These are phyloP conservation scores for Cromileptes altivelis DNA, from an alignment of 2,113 vertebrate species.

Conservation along the genomic window DNA sequence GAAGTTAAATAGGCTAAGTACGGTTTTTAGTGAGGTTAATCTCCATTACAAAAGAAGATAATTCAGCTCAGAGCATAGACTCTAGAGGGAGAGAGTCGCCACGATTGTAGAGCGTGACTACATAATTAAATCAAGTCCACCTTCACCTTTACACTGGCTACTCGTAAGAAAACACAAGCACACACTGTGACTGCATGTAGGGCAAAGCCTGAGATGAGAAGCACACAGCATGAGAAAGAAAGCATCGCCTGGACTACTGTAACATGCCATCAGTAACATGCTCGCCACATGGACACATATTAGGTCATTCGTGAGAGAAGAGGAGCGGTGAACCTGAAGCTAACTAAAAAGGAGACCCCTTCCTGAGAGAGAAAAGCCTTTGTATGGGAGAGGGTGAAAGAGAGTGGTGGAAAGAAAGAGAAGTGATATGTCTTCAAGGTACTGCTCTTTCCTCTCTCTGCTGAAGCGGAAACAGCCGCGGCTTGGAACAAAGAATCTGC, in stretches of 20 bases:
- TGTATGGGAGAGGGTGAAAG: constrained; percentile 12
- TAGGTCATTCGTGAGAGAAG: constrained; percentile 42
- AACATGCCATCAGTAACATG: constrained; percentile 39
- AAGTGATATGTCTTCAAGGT: constrained; percentile 54
- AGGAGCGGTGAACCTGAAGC: constrained; percentile 51
- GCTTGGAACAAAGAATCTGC: constrained; percentile 58
- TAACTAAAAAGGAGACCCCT: constrained; percentile 19
- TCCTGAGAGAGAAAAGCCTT: constrained; percentile 39
- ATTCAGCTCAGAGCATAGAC: constrained; percentile 50
- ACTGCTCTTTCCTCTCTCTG: constrained; percentile 37
- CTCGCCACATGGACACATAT: constrained; percentile 33
- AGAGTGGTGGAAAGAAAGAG: constrained; percentile 30
- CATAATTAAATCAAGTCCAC: constrained; percentile 68
- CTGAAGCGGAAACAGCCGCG: constrained; percentile 56
- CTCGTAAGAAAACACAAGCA: constrained; percentile 29
- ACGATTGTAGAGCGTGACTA: constrained; percentile 13
- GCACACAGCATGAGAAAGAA: not conserved
- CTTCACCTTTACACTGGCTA: constrained; percentile 60
- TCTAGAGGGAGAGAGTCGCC: constrained; percentile 33
- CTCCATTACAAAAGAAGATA: constrained; percentile 74
- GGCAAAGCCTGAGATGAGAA: constrained; percentile 36
- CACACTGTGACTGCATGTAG: constrained; percentile 17
- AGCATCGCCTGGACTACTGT: constrained; percentile 9
- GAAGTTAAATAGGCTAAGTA: constrained; percentile 70
- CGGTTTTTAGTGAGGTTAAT: constrained; percentile 73